Evolutionary conservation across 37 sponge, comb jelly and placozoan genomes (phyloP).

Genomic region (Oscarella lobularis): DNA sequence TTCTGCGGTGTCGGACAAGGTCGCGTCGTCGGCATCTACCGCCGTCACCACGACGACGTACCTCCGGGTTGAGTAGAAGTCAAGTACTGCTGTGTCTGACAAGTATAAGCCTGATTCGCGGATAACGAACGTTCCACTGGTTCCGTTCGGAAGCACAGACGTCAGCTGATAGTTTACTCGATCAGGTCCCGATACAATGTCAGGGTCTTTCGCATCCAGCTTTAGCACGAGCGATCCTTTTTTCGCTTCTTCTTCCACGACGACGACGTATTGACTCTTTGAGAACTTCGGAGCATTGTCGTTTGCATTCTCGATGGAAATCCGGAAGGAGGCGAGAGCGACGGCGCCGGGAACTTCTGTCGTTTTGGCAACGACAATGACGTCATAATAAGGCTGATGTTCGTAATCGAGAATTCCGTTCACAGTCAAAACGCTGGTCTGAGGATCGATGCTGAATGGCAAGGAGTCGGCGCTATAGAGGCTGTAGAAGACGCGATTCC

Average conservation of each 20-base stretch:
- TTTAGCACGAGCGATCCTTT: neutral
- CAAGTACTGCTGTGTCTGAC: neutral
- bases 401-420: too few species aligned
- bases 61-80: neutral
- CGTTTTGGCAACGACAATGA: too few species aligned
- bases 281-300: neutral
- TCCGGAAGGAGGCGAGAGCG: neutral
- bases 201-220: neutral
- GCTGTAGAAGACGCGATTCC: too few species aligned
- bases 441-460: too few species aligned
- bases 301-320: neutral
- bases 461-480: too few species aligned
- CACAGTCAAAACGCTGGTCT: too few species aligned
- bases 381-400: too few species aligned
- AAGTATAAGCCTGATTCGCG: neutral
- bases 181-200: neutral
- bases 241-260: neutral
- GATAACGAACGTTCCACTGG: neutral
- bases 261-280: neutral
- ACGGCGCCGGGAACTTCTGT: too few species aligned
- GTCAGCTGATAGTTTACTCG: neutral
- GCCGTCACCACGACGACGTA: neutral
- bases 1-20: neutral
- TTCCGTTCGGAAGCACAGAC: neutral
- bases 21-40: neutral